Conservation (phyloP, 2,797 vertebrate species). For the Malurus leucopterus region DNA sequence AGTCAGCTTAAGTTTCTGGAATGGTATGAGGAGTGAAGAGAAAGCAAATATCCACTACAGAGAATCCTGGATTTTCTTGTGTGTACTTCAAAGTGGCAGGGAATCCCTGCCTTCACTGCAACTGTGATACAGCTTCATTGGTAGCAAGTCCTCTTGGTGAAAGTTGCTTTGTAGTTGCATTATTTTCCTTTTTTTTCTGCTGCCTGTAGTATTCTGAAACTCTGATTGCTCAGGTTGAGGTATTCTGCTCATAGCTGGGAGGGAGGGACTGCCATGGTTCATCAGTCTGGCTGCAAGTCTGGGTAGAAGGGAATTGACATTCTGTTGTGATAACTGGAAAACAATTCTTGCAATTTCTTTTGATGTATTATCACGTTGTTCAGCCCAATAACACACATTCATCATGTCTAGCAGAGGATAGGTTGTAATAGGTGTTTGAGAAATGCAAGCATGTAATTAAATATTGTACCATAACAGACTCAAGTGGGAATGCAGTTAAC, state of each 20-base stretch:
- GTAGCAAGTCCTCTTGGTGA: neutral
- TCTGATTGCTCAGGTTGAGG: neutral
- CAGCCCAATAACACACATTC: neutral
- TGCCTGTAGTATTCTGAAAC: neutral
- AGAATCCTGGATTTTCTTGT: neutral
- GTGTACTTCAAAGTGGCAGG: neutral
- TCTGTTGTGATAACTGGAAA: neutral
- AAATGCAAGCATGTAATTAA: slow-evolving; percentile 14
- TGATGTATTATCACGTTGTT: neutral
- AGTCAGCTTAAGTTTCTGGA: neutral
- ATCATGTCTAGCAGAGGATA: neutral
- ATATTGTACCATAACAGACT: neutral
- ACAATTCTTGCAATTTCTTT: neutral
- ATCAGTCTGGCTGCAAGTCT: neutral
- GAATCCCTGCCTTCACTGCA: neutral
- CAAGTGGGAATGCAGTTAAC: slow-evolving; percentile 3
- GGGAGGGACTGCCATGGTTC: neutral
- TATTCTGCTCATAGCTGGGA: neutral
- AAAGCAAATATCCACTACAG: neutral
- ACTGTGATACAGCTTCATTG: neutral
- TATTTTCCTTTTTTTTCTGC: neutral
- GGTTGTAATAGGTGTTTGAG: neutral
- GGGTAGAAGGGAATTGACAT: neutral
- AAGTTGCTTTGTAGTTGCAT: neutral
- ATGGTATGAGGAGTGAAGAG: neutral